Percentiles rank a stretch among this genome's conserved stretches.
These are phyloP conservation scores for Nomada ferruginata DNA, from an alignment of 2,888 invertebrate species.

Conservation along the genomic window DNA sequence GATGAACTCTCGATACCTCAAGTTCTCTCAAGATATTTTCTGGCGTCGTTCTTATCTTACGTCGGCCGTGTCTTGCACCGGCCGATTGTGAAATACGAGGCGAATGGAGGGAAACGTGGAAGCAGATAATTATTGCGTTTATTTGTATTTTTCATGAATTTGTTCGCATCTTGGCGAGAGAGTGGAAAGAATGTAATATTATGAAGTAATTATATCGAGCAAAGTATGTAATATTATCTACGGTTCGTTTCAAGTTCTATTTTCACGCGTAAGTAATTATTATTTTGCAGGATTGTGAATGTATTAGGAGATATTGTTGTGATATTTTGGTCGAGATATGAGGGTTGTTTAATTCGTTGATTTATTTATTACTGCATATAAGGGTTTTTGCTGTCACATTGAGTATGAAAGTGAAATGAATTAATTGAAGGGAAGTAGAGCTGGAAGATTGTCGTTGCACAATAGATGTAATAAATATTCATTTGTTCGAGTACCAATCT, in stretches of 20 bases:
- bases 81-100: too few relatives aligned
- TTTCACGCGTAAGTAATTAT: not conserved
- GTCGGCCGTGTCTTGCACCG: not conserved
- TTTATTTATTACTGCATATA: not conserved
- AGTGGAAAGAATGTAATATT: not conserved
- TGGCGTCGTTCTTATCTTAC: constrained; percentile 40
- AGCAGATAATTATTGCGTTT: not conserved
- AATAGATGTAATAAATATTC: too few relatives aligned
- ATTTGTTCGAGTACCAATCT: not conserved
- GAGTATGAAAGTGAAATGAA: not conserved
- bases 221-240: too few relatives aligned
- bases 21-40: constrained; percentile 41
- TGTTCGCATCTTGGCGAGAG: not conserved
- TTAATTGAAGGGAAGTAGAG: not conserved
- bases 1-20: constrained; percentile 40
- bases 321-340: too few relatives aligned
- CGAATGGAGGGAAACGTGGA: not conserved
- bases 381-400: not conserved
- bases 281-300: not conserved
- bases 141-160: not conserved
- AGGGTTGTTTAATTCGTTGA: not conserved
- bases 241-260: not conserved
- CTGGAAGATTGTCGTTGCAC: not conserved
- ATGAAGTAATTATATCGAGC: not conserved
- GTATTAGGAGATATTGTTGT: not conserved